These are phyloP conservation scores for human (Homo sapiens) DNA, from an alignment of 2,113 vertebrate species.

Conservation along the genomic window DNA sequence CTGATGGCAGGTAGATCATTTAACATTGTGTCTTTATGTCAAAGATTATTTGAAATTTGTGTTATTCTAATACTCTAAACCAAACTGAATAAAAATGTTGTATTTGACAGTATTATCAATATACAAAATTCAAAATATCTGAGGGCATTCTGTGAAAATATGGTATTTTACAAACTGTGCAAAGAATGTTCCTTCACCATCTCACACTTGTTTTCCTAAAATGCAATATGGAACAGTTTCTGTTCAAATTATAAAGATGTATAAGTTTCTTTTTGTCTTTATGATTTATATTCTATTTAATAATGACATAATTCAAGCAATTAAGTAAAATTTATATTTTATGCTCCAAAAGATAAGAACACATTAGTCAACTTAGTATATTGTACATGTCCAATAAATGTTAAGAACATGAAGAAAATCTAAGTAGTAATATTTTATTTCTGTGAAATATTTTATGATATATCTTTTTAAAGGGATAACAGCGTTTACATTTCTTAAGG, in stretches of 20 bases:
- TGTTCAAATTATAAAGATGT: background rate
- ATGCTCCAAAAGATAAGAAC: background rate
- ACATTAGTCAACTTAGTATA: background rate
- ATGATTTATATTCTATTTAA: background rate
- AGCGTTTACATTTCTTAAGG: background rate
- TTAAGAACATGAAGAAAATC: background rate
- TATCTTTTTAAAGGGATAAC: background rate
- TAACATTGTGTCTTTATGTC: constrained; percentile 68
- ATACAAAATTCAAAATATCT: constrained; percentile 63
- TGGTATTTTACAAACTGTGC: background rate
- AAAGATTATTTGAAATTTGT: constrained; percentile 78
- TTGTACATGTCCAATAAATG: background rate
- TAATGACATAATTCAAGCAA: background rate
- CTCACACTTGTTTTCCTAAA: background rate
- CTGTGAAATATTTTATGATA: background rate
- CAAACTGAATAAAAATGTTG: constrained; percentile 61
- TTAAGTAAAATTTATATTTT: constrained; percentile 21
- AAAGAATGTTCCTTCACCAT: background rate
- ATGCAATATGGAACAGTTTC: background rate
- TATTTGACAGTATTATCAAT: constrained; percentile 44
- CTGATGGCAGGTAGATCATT: constrained; percentile 75
- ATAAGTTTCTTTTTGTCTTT: background rate
- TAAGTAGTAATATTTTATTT: background rate
- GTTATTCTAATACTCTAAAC: constrained; percentile 73
- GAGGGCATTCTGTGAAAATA: constrained; percentile 40